phyloP scores from a whole-genome alignment of 2,888 invertebrate genomes.

The Drosophila neotestacea region DNA sequence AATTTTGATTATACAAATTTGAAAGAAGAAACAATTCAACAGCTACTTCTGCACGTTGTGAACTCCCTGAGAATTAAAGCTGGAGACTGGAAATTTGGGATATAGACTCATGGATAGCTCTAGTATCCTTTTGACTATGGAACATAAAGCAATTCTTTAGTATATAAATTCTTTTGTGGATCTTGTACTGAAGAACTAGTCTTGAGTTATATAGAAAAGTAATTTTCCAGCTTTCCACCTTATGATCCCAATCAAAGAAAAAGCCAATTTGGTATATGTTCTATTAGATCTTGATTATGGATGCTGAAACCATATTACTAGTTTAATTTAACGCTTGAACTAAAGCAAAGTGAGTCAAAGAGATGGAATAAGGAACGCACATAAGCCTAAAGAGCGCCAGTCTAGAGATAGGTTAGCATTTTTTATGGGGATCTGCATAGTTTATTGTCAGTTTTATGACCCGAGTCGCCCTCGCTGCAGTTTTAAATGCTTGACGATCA shows the following conservation, averaged over 20 bases:
- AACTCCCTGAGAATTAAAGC: background rate
- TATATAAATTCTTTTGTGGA: too few relatives aligned
- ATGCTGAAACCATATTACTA: conserved; percentile 12
- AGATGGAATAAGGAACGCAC: conserved; percentile 8
- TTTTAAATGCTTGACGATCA: conserved; percentile 64
- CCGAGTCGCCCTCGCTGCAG: conserved; percentile 57
- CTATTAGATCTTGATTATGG: background rate
- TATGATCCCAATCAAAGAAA: background rate
- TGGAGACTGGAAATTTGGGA: background rate
- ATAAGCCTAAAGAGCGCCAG: conserved; percentile 31
- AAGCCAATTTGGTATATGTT: background rate
- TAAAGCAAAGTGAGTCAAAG: conserved; percentile 27
- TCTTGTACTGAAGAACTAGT: too few relatives aligned
- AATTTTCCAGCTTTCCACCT: background rate
- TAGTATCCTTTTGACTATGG: too few relatives aligned
- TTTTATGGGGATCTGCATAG: conserved; percentile 54
- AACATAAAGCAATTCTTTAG: too few relatives aligned
- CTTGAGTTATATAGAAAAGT: background rate
- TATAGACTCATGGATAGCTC: background rate
- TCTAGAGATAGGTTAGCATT: conserved; percentile 36
- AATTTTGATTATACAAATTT: conserved; percentile 69
- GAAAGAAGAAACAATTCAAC: conserved; percentile 11
- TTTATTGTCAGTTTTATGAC: conserved; percentile 69
- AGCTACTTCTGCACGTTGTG: conserved; percentile 17
- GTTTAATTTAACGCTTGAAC: conserved; percentile 58